Evolutionary conservation across 2,888 invertebrate genomes (phyloP), one percentile per base, ranked within the genome.

Genomic region (Microctonus hyperodae): DNA sequence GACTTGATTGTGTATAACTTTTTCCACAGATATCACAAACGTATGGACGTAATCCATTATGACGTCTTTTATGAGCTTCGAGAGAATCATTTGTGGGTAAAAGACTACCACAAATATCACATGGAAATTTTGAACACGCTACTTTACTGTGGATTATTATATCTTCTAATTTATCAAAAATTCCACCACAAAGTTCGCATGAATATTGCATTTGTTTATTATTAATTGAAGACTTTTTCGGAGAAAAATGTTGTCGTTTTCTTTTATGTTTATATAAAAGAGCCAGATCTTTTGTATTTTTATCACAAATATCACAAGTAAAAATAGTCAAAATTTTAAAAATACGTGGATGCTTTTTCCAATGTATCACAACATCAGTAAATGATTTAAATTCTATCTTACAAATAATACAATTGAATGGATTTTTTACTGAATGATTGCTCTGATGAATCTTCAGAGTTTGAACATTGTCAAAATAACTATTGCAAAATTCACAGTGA

Each of bases 401-500:
- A 79, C 87, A 83, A 75, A 86, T 75, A 73, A 85, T 80, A 68
- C 86, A 87, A 58, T 81, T 82, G 71, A 86, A 87, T 53, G 86
- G 86, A 65, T 79, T 82, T 22, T 83, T 82, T 6, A 86, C 83
- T 1, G 84, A 81, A 68, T 87, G 87, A 20, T 75, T 79, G 60
- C 81, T 78, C 68, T 85, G 85, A 70, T 87, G 87, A 37, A 75
- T 74, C 11, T 85, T 75, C 33, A 90, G 74, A 51, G 84, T 81
- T 0, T 84, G 83, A 53, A 86, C 85, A 57, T 88, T 87, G 0
- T 86, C 85, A 72, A 88, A 90, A 0, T 87, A 85, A 50, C 86
- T 85, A 72, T 88, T 89, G 73, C 89, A 90, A 74, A 87, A 89
- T 78, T 89, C 89, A 70, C 89, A 89, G 75, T 89, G 89, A 33